Evolutionary conservation across 2,113 vertebrate species (phyloP), one percentile per base, ranked within the genome.

Genomic region (Cricetomys ansorgei): DNA sequence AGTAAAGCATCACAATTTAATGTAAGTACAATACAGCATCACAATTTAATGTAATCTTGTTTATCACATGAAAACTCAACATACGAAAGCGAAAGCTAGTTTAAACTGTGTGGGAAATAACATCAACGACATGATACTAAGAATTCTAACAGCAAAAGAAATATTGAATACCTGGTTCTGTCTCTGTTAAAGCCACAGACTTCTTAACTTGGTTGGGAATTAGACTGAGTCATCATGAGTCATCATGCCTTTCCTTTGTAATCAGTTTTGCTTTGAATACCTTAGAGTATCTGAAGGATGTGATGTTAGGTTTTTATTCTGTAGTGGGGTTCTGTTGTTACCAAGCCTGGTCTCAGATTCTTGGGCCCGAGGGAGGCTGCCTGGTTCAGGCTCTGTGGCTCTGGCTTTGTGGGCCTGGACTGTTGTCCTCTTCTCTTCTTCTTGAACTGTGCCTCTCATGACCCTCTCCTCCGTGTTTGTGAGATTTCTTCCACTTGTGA

Each of bases 401-500:
- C 17, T 37, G 77, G 94, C 97, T 98, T 73, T 96, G 97, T 1
- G 97, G 98, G 10, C 96, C 97, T 40, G 97, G 96, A 92, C 98
- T 98, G 43, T 40, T 97, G 59, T 96, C 98, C 57, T 97, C 91
- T 81, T 98, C 98, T 69, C 98, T 98, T 34, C 98, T 96, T 2
- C 98, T 99, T 0, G 98, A 98, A 37, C 98, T 92, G 40, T 43
- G 98, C 88, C 98, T 98, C 34, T 97, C 98, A 0, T 50, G 95
- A 77, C 98, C 98, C 73, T 83, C 91, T 0, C 96, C 86, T 2
- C 12, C 23, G 87, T 62, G 95, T 70, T 79, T 97, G 80, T 96
- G 97, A 65, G 92, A 98, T 97, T 88, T 98, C 97, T 98, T 98
- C 96, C 19, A 98, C 88, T 98, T 97, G 94, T 96, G 98, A 25